phyloP scores from a whole-genome alignment of 2,888 invertebrate genomes.

The Orchesellides sinensis region DNA sequence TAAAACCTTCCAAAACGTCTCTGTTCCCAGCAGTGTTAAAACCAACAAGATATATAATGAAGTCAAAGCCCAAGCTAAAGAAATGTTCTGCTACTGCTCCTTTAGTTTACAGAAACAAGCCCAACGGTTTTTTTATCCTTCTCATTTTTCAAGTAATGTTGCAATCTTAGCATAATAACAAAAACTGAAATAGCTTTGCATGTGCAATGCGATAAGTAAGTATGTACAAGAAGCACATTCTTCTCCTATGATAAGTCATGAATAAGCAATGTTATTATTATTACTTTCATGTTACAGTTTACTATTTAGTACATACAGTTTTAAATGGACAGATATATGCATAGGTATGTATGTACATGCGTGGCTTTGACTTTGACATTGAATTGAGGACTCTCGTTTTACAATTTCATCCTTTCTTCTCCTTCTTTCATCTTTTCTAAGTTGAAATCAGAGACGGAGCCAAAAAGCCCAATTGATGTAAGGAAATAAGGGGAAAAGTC shows the following conservation, averaged over 20 bases:
- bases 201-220: no score
- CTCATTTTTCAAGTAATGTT: conserved; percentile 21
- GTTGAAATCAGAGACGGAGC: conserved; percentile 17
- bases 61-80: no score
- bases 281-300: not conserved
- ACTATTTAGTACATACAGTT: not conserved
- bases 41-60: no score
- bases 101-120: no score
- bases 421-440: not conserved
- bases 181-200: conserved; percentile 10
- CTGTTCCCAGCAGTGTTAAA: no score
- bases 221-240: no score
- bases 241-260: conserved; percentile 16
- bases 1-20: no score
- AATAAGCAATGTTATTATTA: not conserved
- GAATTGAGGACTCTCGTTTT: conserved; percentile 30
- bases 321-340: no score
- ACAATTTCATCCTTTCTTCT: conserved; percentile 3
- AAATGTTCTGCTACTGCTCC: not conserved
- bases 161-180: conserved; percentile 5
- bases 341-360: not conserved
- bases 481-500: conserved; percentile 17
- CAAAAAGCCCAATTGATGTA: no score
- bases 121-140: conserved; percentile 5
- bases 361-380: conserved; percentile 52